Conservation (phyloP, 2,113 vertebrate species). For the Tupaia tana region DNA sequence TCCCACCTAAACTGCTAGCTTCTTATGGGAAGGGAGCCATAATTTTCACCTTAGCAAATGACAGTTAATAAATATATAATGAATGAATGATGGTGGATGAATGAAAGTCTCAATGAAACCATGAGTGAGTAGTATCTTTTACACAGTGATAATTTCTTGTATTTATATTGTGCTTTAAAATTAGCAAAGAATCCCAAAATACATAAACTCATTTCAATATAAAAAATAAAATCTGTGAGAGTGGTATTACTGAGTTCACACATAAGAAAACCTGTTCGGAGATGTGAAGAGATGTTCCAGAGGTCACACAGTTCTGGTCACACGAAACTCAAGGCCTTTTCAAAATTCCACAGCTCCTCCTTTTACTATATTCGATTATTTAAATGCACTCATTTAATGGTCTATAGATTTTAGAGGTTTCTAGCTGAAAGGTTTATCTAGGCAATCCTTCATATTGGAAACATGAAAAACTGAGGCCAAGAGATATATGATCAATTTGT, state of each 20-base stretch:
- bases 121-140: background rate
- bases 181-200: background rate
- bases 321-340: background rate
- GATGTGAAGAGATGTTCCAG: background rate
- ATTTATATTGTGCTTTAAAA: conserved; percentile 17
- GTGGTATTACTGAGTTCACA: background rate
- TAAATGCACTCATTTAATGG: background rate
- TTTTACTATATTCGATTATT: background rate
- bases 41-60: background rate
- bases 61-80: background rate
- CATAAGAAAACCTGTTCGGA: background rate
- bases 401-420: background rate
- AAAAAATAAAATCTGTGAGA: background rate
- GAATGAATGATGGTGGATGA: background rate
- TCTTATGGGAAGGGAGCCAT: background rate
- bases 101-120: background rate
- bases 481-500: background rate
- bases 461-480: background rate
- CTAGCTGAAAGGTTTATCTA: background rate
- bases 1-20: background rate
- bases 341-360: background rate
- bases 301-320: background rate
- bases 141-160: background rate
- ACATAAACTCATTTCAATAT: background rate
- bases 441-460: background rate